Evolutionary conservation across 2,888 invertebrate species (phyloP).

Genomic region (Agelastica alni): DNA sequence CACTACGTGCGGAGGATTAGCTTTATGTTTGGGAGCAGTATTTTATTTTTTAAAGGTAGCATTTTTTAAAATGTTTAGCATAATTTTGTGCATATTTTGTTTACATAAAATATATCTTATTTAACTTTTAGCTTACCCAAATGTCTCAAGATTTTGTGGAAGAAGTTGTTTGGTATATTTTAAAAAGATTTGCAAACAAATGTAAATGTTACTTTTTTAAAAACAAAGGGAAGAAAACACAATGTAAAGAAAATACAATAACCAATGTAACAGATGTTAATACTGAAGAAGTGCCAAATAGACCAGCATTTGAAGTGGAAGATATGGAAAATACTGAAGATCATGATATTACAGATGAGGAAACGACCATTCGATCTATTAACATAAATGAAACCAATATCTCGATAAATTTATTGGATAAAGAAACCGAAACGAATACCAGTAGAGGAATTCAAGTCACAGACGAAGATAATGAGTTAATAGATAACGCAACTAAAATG

Average conservation of each 20-base stretch:
- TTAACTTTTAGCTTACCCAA: constrained; percentile 66
- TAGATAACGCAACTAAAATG: no score
- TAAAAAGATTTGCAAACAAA: constrained; percentile 47
- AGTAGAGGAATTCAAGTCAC: not conserved
- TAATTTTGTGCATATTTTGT: not conserved
- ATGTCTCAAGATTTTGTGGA: constrained; percentile 78
- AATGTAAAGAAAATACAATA: not conserved
- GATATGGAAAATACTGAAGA: not conserved
- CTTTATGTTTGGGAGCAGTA: constrained; percentile 66
- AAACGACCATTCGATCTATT: no score
- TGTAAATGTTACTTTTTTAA: constrained; percentile 39
- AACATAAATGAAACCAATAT: no score
- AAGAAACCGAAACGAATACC: constrained; percentile 1
- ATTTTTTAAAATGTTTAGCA: not conserved
- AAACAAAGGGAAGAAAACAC: constrained; percentile 8
- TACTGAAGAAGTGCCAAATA: not conserved
- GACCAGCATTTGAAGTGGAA: not conserved
- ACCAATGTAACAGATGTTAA: constrained; percentile 1
- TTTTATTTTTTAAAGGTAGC: constrained; percentile 72
- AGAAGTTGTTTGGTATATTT: constrained; percentile 50
- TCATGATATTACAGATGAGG: not conserved
- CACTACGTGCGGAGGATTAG: constrained; percentile 75
- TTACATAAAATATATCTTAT: not conserved
- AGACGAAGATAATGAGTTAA: not conserved
- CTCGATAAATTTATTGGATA: not conserved